phyloP scores from a whole-genome alignment of 2,888 invertebrate genomes.

The Periphyllus acericola region DNA sequence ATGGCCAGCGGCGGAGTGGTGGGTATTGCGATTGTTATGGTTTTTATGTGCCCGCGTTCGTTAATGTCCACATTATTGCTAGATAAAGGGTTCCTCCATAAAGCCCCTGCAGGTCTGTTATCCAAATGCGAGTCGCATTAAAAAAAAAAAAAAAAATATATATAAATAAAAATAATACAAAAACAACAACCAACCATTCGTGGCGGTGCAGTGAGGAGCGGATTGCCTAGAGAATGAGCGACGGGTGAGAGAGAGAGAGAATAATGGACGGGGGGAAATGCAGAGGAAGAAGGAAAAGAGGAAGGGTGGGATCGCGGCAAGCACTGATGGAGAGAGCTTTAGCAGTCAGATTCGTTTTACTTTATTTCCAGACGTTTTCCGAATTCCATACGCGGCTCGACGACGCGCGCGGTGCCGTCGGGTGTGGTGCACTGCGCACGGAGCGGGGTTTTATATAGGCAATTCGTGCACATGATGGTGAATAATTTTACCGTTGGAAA shows the following conservation, averaged over 20 bases:
- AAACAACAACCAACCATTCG: slow-evolving; percentile 13
- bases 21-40: slow-evolving; percentile 50
- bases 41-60: slow-evolving; percentile 52
- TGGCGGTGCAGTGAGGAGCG: neutral
- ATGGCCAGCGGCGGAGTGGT: neutral
- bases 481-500: slow-evolving; percentile 37
- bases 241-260: neutral
- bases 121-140: slow-evolving; percentile 49
- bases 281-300: too few relatives aligned
- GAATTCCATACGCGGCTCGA: neutral
- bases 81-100: slow-evolving; percentile 34
- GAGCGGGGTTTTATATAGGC: neutral
- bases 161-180: slow-evolving; percentile 9
- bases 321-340: neutral
- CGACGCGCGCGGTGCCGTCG: neutral
- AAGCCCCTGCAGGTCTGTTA: slow-evolving; percentile 46
- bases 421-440: too few relatives aligned
- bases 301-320: neutral
- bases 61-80: slow-evolving; percentile 53
- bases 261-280: too few relatives aligned
- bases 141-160: slow-evolving; percentile 19
- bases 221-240: neutral
- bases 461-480: slow-evolving; percentile 3
- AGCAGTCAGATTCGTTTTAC: slow-evolving; percentile 41
- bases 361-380: slow-evolving; percentile 45